phyloP scores from a whole-genome alignment of 2,113 vertebrate genomes.

The Lepus americanus region DNA sequence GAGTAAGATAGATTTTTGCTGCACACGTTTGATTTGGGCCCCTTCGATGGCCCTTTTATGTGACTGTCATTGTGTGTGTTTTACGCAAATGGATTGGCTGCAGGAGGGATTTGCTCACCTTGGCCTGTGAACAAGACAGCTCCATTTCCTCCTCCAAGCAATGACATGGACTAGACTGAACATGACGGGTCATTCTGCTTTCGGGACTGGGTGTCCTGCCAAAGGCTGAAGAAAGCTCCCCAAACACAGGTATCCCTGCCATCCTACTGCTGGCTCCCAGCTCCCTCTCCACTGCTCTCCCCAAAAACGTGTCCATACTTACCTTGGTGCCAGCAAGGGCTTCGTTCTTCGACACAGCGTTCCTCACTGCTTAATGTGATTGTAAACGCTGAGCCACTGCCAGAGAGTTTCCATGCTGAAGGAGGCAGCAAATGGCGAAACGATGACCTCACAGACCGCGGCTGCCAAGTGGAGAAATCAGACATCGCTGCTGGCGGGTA shows the following conservation, averaged over 20 bases:
- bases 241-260: slow-evolving; percentile 43
- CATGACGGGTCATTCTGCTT: background rate
- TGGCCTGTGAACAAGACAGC: background rate
- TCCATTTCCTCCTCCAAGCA: background rate
- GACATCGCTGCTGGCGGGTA: slow-evolving; percentile 63
- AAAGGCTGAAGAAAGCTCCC: slow-evolving; percentile 31
- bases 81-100: accelerated
- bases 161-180: background rate
- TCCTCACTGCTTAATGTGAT: slow-evolving; percentile 1
- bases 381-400: slow-evolving; percentile 61
- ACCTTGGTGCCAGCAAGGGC: background rate
- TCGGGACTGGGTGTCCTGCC: slow-evolving; percentile 69
- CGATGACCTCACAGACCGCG: slow-evolving; percentile 78
- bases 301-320: slow-evolving; percentile 48
- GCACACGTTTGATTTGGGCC: background rate
- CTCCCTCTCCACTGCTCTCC: background rate
- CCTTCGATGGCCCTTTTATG: background rate
- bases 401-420: slow-evolving; percentile 55
- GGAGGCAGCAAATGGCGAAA: slow-evolving; percentile 15
- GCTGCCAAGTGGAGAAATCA: slow-evolving; percentile 66
- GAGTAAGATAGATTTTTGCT: background rate
- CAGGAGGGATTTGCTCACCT: background rate
- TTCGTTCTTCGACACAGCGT: background rate
- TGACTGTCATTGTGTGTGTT: background rate
- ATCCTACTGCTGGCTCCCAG: background rate